Evolutionary conservation across 2,113 vertebrate genomes (phyloP).

Genomic region (western clawed frog (Xenopus tropicalis)): UCB_Xtro_10.0 CM004450.2:93800501-93801000

Average conservation of each 20-base stretch:
- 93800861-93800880: constrained; percentile 38
- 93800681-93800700: constrained; percentile 35
- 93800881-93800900: constrained; percentile 31
- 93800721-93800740: constrained; percentile 38
- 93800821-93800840: constrained; percentile 45
- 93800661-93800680: constrained; percentile 31
- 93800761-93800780: constrained; percentile 36
- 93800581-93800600: too few species aligned
- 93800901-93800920: constrained; percentile 30
- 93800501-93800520: too few species aligned
- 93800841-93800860: constrained; percentile 47
- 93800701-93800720: constrained; percentile 35
- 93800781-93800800: constrained; percentile 28
- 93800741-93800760: constrained; percentile 42
- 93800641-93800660: constrained; percentile 17
- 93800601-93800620: neutral
- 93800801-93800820: constrained; percentile 21
- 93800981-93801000: constrained; percentile 27
- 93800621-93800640: neutral
- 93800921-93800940: constrained; percentile 17
- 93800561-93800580: too few species aligned
- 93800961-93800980: constrained; percentile 38
- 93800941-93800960: constrained; percentile 32
- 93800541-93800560: too few species aligned
- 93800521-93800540: too few species aligned